phyloP scores from a whole-genome alignment of 1,140 invertebrate genomes.

The Zaprionus africanus region DNA sequence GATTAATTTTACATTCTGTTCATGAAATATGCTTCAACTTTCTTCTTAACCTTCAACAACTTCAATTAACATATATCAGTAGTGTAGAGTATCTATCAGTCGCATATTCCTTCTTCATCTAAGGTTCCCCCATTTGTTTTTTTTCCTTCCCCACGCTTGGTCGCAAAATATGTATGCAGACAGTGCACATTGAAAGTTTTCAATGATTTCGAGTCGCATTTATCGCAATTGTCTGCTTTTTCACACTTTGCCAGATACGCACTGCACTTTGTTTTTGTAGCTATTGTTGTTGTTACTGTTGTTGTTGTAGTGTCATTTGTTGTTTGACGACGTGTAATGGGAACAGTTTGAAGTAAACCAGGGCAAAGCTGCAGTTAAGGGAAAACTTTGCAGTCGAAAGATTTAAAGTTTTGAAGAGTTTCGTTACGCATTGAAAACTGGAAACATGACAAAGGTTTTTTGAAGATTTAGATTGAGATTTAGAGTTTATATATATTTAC shows the following conservation, averaged over 20 bases:
- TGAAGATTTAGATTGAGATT: neutral
- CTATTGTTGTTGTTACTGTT: constrained; percentile 5
- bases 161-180: constrained; percentile 68
- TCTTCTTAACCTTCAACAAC: neutral
- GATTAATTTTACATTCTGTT: no score
- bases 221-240: constrained; percentile 76
- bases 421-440: neutral
- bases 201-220: constrained; percentile 73
- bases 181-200: constrained; percentile 75
- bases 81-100: neutral
- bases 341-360: constrained; percentile 22
- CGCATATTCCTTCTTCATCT: neutral
- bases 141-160: constrained; percentile 9
- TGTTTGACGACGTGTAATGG: constrained; percentile 29
- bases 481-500: neutral
- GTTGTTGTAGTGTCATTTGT: constrained; percentile 22
- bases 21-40: neutral
- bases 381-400: neutral
- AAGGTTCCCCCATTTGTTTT: constrained; percentile 5
- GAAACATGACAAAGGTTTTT: neutral
- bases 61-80: neutral
- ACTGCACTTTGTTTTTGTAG: constrained; percentile 19
- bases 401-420: neutral
- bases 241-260: constrained; percentile 44
- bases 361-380: constrained; percentile 8